Evolutionary conservation across 2,888 invertebrate species (phyloP).

Genomic region (Macrosoma leucophasiata): DNA sequence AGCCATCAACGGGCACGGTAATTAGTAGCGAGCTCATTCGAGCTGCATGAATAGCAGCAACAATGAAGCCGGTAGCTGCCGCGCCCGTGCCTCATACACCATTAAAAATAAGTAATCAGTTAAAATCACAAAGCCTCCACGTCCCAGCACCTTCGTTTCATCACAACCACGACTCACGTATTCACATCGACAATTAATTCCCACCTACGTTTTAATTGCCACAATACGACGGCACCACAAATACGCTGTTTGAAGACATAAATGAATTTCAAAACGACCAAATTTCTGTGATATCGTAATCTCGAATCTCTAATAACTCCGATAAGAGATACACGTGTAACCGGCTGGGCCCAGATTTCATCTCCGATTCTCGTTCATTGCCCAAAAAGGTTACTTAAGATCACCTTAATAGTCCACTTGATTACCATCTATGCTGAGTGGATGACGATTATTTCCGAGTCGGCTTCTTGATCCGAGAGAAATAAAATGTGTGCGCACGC

Average conservation of each 20-base stretch:
- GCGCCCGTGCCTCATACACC: constrained; percentile 31
- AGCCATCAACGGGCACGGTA: constrained; percentile 37
- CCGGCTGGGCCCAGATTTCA: constrained; percentile 35
- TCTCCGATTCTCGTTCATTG: constrained; percentile 50
- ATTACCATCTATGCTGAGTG: constrained; percentile 74
- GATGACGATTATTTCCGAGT: constrained; percentile 70
- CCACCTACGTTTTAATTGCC: too few species aligned
- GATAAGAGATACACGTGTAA: constrained; percentile 28
- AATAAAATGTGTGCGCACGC: constrained; percentile 73
- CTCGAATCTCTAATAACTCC: constrained; percentile 22
- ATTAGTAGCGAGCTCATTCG: constrained; percentile 64
- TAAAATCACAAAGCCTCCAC: constrained; percentile 46
- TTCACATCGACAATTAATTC: too few species aligned
- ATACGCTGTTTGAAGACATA: constrained; percentile 2
- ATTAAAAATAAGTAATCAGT: constrained; percentile 65
- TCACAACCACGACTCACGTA: neutral
- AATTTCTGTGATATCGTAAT: constrained; percentile 20
- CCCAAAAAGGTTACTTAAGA: constrained; percentile 65
- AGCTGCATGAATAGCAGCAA: constrained; percentile 51
- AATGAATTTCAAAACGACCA: constrained; percentile 6
- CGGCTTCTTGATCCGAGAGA: constrained; percentile 62
- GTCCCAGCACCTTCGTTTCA: constrained; percentile 11
- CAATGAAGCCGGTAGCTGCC: constrained; percentile 57
- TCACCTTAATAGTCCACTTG: constrained; percentile 66
- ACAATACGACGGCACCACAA: too few species aligned